Evolutionary conservation across 2,113 vertebrate genomes (phyloP).

Genomic region (Diphyllodes magnificus): DNA sequence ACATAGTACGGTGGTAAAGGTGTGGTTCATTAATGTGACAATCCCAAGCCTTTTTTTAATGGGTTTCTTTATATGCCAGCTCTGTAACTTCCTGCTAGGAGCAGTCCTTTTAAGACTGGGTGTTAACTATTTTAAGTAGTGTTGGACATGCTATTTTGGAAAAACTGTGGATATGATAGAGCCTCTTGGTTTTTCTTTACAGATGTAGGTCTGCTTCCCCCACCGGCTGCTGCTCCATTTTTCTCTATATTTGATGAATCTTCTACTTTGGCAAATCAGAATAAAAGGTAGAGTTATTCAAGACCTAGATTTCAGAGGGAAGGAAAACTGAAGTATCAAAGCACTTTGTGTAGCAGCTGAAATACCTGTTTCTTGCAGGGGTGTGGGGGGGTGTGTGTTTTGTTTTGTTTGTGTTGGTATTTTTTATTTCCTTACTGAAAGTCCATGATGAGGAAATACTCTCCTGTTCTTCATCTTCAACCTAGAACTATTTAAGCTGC

Average conservation of each 20-base stretch:
- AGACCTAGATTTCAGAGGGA: neutral
- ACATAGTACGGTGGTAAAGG: neutral
- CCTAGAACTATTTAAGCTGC: neutral
- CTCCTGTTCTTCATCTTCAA: neutral
- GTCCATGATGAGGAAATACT: neutral
- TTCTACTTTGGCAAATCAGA: constrained; percentile 44
- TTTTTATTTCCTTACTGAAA: neutral
- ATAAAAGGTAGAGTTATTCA: constrained; percentile 55
- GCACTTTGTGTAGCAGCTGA: neutral
- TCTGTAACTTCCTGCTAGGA: neutral
- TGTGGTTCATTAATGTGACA: neutral
- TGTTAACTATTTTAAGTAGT: neutral
- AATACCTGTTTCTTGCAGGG: neutral
- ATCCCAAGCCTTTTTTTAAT: neutral
- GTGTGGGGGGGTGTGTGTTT: neutral
- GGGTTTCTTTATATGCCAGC: neutral
- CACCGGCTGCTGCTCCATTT: neutral
- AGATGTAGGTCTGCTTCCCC: neutral
- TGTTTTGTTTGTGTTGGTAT: neutral
- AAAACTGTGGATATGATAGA: neutral
- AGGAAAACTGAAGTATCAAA: neutral
- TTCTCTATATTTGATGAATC: constrained; percentile 77
- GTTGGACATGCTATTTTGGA: neutral
- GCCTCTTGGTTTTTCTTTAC: neutral
- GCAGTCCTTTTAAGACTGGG: neutral